Base-by-base conservation (phyloP, 1,140 invertebrate genomes). In the Drosophila sechellia region DNA sequence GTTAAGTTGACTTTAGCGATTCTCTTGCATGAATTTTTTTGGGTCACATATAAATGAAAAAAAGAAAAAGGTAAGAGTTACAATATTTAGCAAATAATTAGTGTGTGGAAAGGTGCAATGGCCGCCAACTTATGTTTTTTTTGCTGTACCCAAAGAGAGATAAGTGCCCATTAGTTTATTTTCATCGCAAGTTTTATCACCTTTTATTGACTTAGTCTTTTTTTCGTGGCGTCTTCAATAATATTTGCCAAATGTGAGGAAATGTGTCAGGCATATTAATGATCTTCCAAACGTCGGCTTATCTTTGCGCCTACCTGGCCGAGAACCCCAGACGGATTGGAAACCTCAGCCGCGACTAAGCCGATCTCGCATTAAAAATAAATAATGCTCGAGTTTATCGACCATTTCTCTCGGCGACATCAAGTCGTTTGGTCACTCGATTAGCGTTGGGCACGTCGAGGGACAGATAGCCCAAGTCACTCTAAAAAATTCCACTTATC, bases 221-320 rank as follows among this genome's bases (percentile, higher is more conserved):
- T 65, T 65, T 49, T 35, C 40, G 0, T 25, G 35, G 37, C 53
- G 64, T 49, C 55, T 68, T 77, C 34, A 37, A 63, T 39, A 37
- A 55, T 39, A 52, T 73, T 73, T 55, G 58, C 49, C 37, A 43
- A 40, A 61, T 58, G 54, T 48, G 37, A 27, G 48, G 55, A 87
- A 65, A 55, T 83, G 79, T 87, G 84, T 72, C 63, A 79, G 42
- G 79, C 76, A 86, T 86, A 69, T 45, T 79, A 87, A 86, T 87
- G 75, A 86, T 76, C 54, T 58, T 22, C 13, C n/a, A 40, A 40
- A 25, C 34, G 20, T 42, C 54, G 39, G 50, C 40, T 69, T 58
- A 71, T 54, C 37, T 59, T n/a, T 49, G 49, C 40, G 43, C 39
- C 50, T 59, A 59, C 54, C 49, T 58, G 48, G 13, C 35, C 53